Base-by-base conservation (phyloP, 2,113 vertebrate genomes). In the Melanotaenia duboulayi region DNA sequence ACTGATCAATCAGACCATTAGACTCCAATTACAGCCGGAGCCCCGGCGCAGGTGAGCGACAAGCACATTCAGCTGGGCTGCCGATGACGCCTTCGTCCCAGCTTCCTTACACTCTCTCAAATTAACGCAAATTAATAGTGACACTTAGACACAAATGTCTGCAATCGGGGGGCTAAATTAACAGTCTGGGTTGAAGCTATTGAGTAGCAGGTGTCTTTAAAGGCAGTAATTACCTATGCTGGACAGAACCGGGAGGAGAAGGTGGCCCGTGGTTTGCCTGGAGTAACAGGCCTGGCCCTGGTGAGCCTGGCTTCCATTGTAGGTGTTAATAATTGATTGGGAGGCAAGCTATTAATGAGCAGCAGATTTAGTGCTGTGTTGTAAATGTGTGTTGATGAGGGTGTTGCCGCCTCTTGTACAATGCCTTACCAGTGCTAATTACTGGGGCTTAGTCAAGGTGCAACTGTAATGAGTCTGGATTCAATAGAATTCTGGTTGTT, bases 181-280 rank as follows among this genome's bases (percentile, higher is more conserved):
- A 90, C 87, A 87, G 90, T 89, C 88, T 87, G 82, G 92, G 93
- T 94, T 87, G 87, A 94, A 92, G 91, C 93, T 92, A 93, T 92
- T 93, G 94, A 94, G 94, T 93, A 95, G 93, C 94, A 94, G 94
- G 93, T 95, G 94, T 93, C 92, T 94, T 91, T 91, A 90, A 91
- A 92, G 82, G 85, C 54, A 52, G 88, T 93, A 94, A 95, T 95
- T 95, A 94, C 86, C 91, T 68, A 77, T 62, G 81, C 83, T 84
- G 91, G 91, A 92, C 90, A 84, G 88, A 84, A 89, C 79, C 84
- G 61, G 68, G 85, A 89, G 78, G 76, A 77, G 66, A 83, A 76
- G 63, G 82, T 73, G 82, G 87, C 89, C 87, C 64, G 24, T 20
- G 28, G 83, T 84, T 82, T 76, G 90, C 86, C 90, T 89, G 90